A percentile compares a stretch with the other conserved stretches of the same genome.
Evolutionary conservation across 2,888 invertebrate species (phyloP).

Genomic region (Trissolcus japonicus): DNA sequence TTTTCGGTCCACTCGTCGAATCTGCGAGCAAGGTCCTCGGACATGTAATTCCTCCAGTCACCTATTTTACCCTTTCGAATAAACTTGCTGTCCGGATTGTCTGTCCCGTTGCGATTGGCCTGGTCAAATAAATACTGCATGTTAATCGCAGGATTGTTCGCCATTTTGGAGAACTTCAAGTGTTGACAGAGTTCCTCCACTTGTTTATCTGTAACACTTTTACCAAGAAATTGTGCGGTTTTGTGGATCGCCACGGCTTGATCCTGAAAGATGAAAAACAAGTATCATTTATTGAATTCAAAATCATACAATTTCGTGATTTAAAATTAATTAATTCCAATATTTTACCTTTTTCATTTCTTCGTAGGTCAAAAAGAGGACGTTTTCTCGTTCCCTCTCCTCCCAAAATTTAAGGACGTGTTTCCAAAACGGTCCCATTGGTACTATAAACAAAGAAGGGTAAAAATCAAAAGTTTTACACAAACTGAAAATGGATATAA

Average conservation of each 20-base stretch:
- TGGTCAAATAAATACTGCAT: conserved; percentile 81
- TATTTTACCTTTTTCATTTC: conserved; percentile 77
- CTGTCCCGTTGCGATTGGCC: conserved; percentile 77
- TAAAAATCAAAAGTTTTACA: no score
- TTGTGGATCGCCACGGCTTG: conserved; percentile 81
- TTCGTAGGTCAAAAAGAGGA: conserved; percentile 80
- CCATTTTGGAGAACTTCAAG: conserved; percentile 89
- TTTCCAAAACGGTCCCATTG: conserved; percentile 71
- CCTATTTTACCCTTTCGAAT: conserved; percentile 88
- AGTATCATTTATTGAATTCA: conserved; percentile 5
- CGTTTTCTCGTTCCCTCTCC: conserved; percentile 76
- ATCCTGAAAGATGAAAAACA: conserved; percentile 76
- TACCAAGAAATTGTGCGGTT: conserved; percentile 85
- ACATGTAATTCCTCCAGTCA: conserved; percentile 88
- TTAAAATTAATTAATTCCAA: neutral
- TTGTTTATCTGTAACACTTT: conserved; percentile 82
- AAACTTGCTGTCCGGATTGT: conserved; percentile 80
- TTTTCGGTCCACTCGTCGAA: conserved; percentile 85
- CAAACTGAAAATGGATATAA: neutral
- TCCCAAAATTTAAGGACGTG: conserved; percentile 77
- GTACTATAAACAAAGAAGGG: conserved; percentile 60
- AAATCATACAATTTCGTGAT: neutral
- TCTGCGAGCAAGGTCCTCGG: conserved; percentile 82
- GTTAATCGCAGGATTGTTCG: conserved; percentile 87
- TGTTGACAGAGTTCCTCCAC: conserved; percentile 83